Evolutionary conservation across 2,113 vertebrate genomes (phyloP).

Genomic region (Dicerorhinus sumatrensis): DNA sequence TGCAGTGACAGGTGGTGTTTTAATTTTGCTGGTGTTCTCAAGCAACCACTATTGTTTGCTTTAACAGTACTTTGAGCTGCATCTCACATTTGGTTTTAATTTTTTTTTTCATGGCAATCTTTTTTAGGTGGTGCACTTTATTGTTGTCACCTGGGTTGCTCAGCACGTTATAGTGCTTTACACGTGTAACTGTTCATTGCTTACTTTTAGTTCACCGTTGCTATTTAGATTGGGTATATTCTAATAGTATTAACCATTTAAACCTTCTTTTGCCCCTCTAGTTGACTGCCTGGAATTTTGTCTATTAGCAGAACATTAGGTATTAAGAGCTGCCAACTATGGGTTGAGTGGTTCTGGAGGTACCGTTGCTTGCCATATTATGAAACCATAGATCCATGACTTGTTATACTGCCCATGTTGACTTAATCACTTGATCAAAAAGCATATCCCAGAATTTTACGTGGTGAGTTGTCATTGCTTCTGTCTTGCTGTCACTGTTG

Average conservation of each 20-base stretch:
- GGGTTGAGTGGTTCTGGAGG: background rate
- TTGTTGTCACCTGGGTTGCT: background rate
- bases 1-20: background rate
- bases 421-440: background rate
- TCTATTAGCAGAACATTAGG: background rate
- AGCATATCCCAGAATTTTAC: background rate
- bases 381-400: background rate
- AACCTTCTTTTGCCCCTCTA: background rate
- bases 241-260: background rate
- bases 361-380: background rate
- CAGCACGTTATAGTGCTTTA: background rate
- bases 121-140: background rate
- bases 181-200: background rate
- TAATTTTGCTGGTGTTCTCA: background rate
- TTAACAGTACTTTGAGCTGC: background rate
- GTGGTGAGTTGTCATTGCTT: background rate
- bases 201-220: background rate
- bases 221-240: background rate
- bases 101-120: background rate
- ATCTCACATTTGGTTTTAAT: background rate
- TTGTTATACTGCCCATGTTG: background rate
- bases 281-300: background rate
- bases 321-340: background rate
- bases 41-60: background rate
- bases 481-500: background rate